A percentile compares a stretch with the other conserved stretches of the same genome.
phyloP scores from a whole-genome alignment of 2,888 invertebrate species.

The Amblyteles armatorius region DNA sequence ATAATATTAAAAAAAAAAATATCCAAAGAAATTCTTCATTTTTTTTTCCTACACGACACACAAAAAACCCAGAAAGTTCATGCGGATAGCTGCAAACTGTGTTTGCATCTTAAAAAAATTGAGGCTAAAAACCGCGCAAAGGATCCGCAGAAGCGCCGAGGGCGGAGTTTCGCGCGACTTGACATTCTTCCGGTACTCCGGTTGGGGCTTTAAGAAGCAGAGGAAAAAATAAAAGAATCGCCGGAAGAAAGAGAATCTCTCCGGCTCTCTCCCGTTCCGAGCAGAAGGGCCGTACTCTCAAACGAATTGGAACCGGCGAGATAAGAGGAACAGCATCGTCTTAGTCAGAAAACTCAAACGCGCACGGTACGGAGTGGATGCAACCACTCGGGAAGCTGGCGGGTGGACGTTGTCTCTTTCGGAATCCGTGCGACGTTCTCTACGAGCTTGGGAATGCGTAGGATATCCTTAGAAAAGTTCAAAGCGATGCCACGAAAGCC shows the following conservation, averaged over 20 bases:
- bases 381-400: constrained; percentile 13
- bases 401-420: constrained; percentile 8
- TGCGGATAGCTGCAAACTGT: no score
- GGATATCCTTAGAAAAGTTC: constrained; percentile 80
- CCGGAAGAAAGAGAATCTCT: constrained; percentile 12
- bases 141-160: not conserved
- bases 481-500: constrained; percentile 75
- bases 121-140: not conserved
- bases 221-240: not conserved
- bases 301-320: constrained; percentile 65
- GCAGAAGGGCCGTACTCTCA: constrained; percentile 37
- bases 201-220: not conserved
- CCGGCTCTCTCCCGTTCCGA: not conserved
- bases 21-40: no score
- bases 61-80: no score
- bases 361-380: constrained; percentile 13
- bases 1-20: no score
- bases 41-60: no score
- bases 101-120: no score
- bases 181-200: constrained; percentile 27
- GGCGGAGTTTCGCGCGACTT: constrained; percentile 21
- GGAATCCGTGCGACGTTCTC: constrained; percentile 32
- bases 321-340: constrained; percentile 55
- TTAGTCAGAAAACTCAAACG: constrained; percentile 54
- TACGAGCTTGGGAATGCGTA: constrained; percentile 76